phyloP scores from a whole-genome alignment of 2,888 invertebrate genomes.

The Dolichomitus sp. region DNA sequence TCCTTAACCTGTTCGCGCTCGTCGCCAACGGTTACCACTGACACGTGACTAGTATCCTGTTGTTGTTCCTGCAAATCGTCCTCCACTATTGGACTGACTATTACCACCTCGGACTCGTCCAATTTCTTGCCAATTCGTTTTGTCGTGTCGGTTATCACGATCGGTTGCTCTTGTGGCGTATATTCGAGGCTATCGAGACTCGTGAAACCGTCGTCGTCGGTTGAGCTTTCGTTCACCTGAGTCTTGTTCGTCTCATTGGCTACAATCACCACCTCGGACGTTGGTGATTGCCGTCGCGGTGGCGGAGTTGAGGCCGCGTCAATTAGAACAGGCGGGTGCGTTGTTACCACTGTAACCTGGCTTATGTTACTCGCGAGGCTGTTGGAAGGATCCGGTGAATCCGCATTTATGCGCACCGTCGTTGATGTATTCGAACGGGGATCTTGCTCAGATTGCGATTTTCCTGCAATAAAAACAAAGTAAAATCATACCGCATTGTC shows the following conservation, averaged over 20 bases:
- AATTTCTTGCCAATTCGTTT: constrained; percentile 89
- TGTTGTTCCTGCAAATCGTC: constrained; percentile 82
- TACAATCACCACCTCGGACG: constrained; percentile 92
- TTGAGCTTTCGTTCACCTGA: constrained; percentile 90
- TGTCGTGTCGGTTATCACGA: constrained; percentile 84
- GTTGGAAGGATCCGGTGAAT: constrained; percentile 89
- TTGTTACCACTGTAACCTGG: constrained; percentile 94
- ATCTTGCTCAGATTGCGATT: constrained; percentile 75
- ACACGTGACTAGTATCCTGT: constrained; percentile 95
- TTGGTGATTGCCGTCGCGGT: constrained; percentile 90
- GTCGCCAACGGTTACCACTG: constrained; percentile 96
- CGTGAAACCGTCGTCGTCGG: constrained; percentile 91
- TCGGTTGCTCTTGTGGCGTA: constrained; percentile 83
- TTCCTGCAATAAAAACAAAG: constrained; percentile 69
- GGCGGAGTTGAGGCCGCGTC: constrained; percentile 91
- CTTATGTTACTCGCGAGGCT: constrained; percentile 92
- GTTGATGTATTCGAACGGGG: constrained; percentile 82
- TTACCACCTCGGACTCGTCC: constrained; percentile 95
- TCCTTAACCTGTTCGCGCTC: constrained; percentile 92
- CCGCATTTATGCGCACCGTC: constrained; percentile 87
- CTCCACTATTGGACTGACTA: constrained; percentile 91
- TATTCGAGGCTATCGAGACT: constrained; percentile 92
- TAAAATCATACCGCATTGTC: not conserved
- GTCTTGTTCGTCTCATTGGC: constrained; percentile 93
- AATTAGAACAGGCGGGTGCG: constrained; percentile 92